Evolutionary conservation across 2,113 vertebrate species (phyloP).

Genomic region (Grammomys surdaster): DNA sequence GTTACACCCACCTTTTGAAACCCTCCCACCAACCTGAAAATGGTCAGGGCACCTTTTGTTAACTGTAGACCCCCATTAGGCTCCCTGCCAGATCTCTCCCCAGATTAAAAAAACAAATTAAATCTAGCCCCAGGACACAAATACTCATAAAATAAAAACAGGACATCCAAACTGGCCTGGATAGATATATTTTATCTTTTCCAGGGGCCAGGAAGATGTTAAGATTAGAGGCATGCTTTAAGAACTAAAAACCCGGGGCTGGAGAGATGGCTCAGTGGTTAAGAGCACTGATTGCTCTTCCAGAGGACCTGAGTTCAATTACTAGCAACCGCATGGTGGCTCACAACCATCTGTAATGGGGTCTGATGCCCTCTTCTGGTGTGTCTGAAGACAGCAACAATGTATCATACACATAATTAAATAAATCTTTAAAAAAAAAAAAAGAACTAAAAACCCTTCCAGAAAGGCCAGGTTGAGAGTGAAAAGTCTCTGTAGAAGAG

Average conservation of each 20-base stretch:
- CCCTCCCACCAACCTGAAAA: not conserved
- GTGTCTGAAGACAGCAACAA: no score
- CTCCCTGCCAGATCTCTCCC: not conserved
- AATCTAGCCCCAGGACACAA: not conserved
- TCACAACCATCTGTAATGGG: no score
- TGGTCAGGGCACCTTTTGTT: not conserved
- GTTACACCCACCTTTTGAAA: not conserved
- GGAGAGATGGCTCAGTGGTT: no score
- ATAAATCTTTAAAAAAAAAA: no score
- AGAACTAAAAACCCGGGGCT: not conserved
- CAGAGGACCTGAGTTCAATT: no score
- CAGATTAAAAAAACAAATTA: slow-evolving; percentile 14
- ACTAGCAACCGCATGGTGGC: no score
- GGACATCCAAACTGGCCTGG: slow-evolving; percentile 14
- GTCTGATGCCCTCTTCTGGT: no score
- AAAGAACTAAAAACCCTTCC: not conserved
- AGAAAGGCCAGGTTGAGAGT: not conserved
- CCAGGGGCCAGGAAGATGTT: not conserved
- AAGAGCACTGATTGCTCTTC: no score
- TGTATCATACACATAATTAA: no score
- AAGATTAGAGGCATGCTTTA: not conserved
- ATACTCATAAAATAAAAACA: not conserved
- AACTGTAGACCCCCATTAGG: not conserved
- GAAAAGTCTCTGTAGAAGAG: not conserved
- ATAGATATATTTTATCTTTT: not conserved